phyloP scores from a whole-genome alignment of 2,797 vertebrate species.

The Eurystomus glaucurus region DNA sequence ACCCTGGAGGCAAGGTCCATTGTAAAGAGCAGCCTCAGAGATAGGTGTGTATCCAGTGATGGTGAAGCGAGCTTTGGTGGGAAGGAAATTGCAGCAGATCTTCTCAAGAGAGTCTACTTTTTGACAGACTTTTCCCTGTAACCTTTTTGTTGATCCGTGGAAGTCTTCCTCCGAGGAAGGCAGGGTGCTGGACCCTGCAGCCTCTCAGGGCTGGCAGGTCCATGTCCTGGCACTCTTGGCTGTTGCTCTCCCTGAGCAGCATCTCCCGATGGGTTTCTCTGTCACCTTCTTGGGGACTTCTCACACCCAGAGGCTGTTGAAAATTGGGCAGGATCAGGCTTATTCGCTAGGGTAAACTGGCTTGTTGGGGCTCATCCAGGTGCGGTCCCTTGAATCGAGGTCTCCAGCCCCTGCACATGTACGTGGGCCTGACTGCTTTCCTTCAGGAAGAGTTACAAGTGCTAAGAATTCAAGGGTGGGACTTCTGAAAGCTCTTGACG shows the following conservation, averaged over 20 bases:
- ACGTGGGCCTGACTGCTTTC: background rate
- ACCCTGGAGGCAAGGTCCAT: background rate
- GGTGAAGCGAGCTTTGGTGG: background rate
- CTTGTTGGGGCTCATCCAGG: background rate
- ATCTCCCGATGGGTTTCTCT: background rate
- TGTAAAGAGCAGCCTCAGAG: background rate
- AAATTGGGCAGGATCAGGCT: background rate
- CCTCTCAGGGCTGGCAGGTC: background rate
- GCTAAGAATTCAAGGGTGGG: background rate
- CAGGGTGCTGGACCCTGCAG: background rate
- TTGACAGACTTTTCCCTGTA: background rate
- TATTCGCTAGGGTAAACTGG: rapidly evolving
- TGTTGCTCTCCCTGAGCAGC: rapidly evolving
- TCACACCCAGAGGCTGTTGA: background rate
- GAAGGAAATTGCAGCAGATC: background rate
- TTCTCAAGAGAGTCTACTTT: background rate
- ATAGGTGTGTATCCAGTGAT: rapidly evolving
- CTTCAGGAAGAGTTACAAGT: conserved; percentile 36
- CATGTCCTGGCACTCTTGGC: rapidly evolving
- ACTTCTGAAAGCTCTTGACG: conserved; percentile 36
- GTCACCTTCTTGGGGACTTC: background rate
- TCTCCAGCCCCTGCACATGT: background rate
- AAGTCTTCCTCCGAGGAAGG: background rate
- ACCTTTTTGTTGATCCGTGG: rapidly evolving
- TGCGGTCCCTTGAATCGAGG: background rate